Evolutionary conservation across 1,140 invertebrate genomes (phyloP), one percentile per base, ranked within the genome.

Genomic region (roundworm (Caenorhabditis elegans)): DNA sequence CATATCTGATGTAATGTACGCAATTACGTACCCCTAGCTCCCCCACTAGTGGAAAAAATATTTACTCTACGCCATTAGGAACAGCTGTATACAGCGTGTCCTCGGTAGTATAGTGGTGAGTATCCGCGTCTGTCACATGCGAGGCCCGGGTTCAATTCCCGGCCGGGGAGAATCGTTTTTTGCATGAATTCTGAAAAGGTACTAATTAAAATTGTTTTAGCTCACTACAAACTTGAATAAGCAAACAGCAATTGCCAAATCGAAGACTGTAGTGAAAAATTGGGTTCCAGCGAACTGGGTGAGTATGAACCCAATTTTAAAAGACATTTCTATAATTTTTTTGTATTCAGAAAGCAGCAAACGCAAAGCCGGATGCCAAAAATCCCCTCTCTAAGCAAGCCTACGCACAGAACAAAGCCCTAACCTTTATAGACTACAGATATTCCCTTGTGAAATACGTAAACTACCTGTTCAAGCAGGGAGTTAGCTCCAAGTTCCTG

Each of bases 121-220:
- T 86, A 86, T 86, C 84, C 85, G 82, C 85, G 85, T 76, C 85
- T 86, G 85, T 86, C 85, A 86, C 85, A 78, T 84, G 85, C 75
- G 85, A 86, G 85, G 86, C 85, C 84, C 85, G 85, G 85, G 85
- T 85, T 85, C 86, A 85, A 85, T 85, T 85, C 85, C 85, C 85
- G 84, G 85, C 84, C 85, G 84, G 84, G 84, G 85, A 85, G 85
- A 80, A 80, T 6, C 6, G n/a, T 19, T 24, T 70, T 70, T 70
- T 70, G 39, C 5, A 43, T 15, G 15, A 43, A 8, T 43, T 43
- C 39, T 43, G 6, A 8, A 15, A 43, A 43, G 5, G 39, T 43
- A 8, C 39, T 43, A 43, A 8, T 43, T 8, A 15, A 43, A 43
- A 43, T 43, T 43, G 15, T 43, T 5, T 43, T 15, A 43, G 39